A percentile compares a stretch with the other conserved stretches of the same genome.
Conservation (phyloP, 2,797 vertebrate genomes). For the Cyprinodon diabolis region DNA sequence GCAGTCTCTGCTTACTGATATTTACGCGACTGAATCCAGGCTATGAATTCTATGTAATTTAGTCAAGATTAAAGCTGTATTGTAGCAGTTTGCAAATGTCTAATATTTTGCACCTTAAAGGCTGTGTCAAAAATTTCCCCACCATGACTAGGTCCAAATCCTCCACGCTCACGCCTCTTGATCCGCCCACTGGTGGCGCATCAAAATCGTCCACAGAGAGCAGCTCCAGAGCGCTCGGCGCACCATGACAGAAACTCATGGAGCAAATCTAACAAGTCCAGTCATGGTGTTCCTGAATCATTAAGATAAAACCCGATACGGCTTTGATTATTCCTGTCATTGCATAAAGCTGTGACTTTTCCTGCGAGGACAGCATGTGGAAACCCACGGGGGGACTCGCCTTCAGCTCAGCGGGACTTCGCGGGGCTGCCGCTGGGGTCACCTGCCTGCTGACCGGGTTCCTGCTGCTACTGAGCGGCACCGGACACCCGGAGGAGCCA, state of each 20-base stretch:
- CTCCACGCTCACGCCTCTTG: neutral
- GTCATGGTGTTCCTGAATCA: neutral
- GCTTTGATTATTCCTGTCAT: neutral
- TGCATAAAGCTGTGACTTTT: slow-evolving; percentile 5
- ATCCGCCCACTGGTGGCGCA: slow-evolving; percentile 37
- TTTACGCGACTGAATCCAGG: no score
- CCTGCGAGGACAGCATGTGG: slow-evolving; percentile 69
- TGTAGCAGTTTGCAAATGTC: no score
- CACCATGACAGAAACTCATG: rapidly evolving
- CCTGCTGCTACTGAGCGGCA: slow-evolving; percentile 75
- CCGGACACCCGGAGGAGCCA: slow-evolving; percentile 32
- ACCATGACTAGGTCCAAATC: slow-evolving; percentile 38
- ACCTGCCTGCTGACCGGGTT: slow-evolving; percentile 79
- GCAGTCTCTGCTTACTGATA: no score
- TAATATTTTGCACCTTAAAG: no score
- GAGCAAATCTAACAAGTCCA: rapidly evolving
- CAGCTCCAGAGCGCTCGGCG: no score
- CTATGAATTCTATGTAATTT: no score
- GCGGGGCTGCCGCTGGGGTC: slow-evolving; percentile 77
- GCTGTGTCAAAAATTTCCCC: neutral
- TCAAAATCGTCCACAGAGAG: neutral
- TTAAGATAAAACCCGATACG: neutral
- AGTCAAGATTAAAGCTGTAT: no score
- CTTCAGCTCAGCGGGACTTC: slow-evolving; percentile 58
- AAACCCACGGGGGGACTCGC: slow-evolving; percentile 65